A percentile compares a stretch with the other conserved stretches of the same genome.
These are phyloP conservation scores for Pandemis heparana DNA, from an alignment of 2,888 invertebrate species.

Conservation along the genomic window DNA sequence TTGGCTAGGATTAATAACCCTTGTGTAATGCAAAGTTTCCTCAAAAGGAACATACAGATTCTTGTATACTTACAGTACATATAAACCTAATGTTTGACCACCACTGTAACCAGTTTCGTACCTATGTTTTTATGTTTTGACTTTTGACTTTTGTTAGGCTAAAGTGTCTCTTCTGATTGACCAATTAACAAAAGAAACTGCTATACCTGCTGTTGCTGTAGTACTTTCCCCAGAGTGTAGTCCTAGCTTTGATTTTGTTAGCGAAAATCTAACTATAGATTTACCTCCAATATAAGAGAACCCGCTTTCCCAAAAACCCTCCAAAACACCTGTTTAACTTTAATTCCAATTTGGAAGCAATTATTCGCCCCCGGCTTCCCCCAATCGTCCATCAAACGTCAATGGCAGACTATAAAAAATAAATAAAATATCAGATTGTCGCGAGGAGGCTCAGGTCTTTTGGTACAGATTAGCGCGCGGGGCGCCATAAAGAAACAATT, in stretches of 20 bases:
- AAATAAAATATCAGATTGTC: conserved; percentile 80
- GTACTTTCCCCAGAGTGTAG: background rate
- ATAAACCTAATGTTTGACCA: no score
- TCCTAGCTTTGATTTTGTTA: background rate
- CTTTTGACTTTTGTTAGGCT: no score
- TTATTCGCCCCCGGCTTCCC: conserved; percentile 58
- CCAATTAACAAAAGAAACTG: no score
- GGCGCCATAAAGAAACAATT: conserved; percentile 85
- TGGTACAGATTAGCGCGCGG: conserved; percentile 78
- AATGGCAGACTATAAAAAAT: conserved; percentile 77
- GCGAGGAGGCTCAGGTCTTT: conserved; percentile 49
- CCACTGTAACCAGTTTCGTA: no score
- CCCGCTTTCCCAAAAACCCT: background rate
- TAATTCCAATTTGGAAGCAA: conserved; percentile 57
- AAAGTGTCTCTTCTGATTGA: no score
- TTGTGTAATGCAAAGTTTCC: no score
- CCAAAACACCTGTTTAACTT: conserved; percentile 19
- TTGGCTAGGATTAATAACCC: no score
- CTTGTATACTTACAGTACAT: no score
- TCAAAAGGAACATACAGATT: no score
- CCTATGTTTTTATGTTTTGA: no score
- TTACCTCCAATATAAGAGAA: background rate
- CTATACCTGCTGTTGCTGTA: no score
- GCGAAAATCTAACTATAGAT: no score
- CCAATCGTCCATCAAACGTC: conserved; percentile 72